Evolutionary conservation across 2,888 invertebrate species (phyloP).

Genomic region (Epinotia nisella): DNA sequence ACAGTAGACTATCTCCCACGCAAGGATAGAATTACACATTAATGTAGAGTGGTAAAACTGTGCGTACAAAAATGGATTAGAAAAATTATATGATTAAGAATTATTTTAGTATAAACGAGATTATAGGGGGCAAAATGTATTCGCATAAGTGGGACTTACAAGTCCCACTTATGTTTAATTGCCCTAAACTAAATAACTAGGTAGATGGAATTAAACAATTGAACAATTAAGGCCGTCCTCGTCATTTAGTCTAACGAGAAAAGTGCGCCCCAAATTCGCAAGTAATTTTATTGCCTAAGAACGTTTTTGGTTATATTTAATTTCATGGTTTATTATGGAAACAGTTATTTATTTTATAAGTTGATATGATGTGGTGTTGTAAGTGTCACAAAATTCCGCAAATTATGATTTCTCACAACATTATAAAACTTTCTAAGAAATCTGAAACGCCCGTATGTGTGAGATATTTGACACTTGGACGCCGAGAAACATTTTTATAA

Average conservation of each 20-base stretch:
- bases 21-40: slow-evolving; percentile 27
- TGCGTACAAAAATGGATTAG: too few relatives aligned
- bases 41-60: slow-evolving; percentile 13
- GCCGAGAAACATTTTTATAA: slow-evolving; percentile 14
- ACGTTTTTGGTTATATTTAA: too few relatives aligned
- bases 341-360: too few relatives aligned
- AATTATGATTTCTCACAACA: neutral
- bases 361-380: too few relatives aligned
- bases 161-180: neutral
- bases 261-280: neutral
- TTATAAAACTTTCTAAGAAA: neutral
- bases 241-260: slow-evolving; percentile 9
- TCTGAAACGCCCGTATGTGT: neutral
- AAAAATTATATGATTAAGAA: too few relatives aligned
- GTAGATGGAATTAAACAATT: slow-evolving; percentile 41
- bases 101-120: neutral
- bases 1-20: slow-evolving; percentile 52
- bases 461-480: slow-evolving; percentile 9
- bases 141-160: neutral
- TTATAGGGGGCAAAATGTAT: neutral
- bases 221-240: slow-evolving; percentile 30
- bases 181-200: slow-evolving; percentile 3
- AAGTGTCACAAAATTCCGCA: too few relatives aligned
- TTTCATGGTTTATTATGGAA: too few relatives aligned
- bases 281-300: neutral